phyloP scores from a whole-genome alignment of 2,888 invertebrate species.

The Epistrophella euchroma region DNA sequence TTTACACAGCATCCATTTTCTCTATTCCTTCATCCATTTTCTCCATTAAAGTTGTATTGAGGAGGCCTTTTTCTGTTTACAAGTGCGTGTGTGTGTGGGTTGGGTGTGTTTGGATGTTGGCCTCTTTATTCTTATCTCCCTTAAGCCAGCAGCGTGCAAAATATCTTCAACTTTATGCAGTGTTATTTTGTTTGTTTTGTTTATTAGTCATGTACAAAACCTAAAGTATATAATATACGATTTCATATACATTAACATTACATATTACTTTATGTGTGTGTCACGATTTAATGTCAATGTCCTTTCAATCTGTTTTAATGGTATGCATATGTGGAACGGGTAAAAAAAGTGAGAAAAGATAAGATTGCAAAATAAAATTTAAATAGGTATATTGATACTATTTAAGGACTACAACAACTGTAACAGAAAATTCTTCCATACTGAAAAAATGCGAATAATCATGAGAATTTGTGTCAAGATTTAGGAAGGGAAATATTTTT shows the following conservation, averaged over 20 bases:
- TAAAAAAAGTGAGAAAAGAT: neutral
- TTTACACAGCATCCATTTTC: conserved; percentile 28
- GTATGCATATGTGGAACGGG: neutral
- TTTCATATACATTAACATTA: neutral
- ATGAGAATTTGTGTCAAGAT: neutral
- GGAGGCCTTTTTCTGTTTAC: neutral
- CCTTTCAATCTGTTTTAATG: conserved; percentile 45
- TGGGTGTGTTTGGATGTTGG: neutral
- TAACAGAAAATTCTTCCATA: neutral
- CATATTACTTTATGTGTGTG: neutral
- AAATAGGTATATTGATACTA: neutral
- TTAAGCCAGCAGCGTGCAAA: conserved; percentile 20
- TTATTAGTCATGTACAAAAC: conserved; percentile 29
- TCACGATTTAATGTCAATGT: conserved; percentile 45
- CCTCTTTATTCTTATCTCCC: conserved; percentile 22
- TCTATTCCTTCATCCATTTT: conserved; percentile 31
- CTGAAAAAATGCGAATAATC: neutral
- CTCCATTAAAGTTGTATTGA: conserved; percentile 11
- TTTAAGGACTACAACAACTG: neutral
- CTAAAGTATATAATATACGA: conserved; percentile 6
- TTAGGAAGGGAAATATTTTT: too few species aligned
- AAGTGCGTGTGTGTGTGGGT: neutral
- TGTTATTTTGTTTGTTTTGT: conserved; percentile 33
- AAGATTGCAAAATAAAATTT: conserved; percentile 28
- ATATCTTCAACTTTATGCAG: conserved; percentile 27